Conservation (phyloP, 2,113 vertebrate species). For the Collichthys lucidus region DNA sequence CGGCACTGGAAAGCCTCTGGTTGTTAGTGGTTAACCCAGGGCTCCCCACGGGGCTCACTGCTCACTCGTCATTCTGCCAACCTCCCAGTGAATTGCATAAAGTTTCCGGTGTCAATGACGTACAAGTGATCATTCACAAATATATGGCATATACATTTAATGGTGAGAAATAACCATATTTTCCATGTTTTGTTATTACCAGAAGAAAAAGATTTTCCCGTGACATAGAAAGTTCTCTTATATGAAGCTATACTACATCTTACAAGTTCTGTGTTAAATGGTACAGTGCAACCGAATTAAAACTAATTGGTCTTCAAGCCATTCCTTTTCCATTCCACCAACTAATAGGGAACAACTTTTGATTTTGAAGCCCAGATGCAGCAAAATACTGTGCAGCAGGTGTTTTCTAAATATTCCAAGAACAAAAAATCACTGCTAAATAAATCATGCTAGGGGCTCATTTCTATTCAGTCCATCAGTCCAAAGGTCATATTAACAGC, state of each 20-base stretch:
- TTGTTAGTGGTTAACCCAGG: conserved; percentile 80
- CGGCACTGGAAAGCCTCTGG: conserved; percentile 67
- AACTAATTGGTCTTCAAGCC: background rate
- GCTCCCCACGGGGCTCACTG: conserved; percentile 60
- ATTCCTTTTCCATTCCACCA: background rate
- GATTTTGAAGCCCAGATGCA: background rate
- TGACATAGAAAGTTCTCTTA: background rate
- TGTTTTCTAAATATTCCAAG: background rate
- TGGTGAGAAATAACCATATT: conserved; percentile 52
- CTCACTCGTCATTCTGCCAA: conserved; percentile 67
- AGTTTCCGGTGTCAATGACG: conserved; percentile 73
- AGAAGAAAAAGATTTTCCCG: conserved; percentile 16
- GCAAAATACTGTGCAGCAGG: background rate
- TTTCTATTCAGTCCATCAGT: no score
- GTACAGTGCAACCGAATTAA: background rate
- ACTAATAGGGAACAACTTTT: background rate
- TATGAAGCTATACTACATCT: background rate
- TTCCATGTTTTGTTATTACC: conserved; percentile 57
- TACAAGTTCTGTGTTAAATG: background rate
- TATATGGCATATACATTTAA: conserved; percentile 41
- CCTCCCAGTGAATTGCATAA: conserved; percentile 62
- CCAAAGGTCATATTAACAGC: no score
- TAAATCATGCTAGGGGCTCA: no score
- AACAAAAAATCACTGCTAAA: background rate
- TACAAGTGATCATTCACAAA: conserved; percentile 57